A percentile compares a stretch with the other conserved stretches of the same genome.
Evolutionary conservation across 2,888 invertebrate species (phyloP).

Genomic region (Brenthis ino): DNA sequence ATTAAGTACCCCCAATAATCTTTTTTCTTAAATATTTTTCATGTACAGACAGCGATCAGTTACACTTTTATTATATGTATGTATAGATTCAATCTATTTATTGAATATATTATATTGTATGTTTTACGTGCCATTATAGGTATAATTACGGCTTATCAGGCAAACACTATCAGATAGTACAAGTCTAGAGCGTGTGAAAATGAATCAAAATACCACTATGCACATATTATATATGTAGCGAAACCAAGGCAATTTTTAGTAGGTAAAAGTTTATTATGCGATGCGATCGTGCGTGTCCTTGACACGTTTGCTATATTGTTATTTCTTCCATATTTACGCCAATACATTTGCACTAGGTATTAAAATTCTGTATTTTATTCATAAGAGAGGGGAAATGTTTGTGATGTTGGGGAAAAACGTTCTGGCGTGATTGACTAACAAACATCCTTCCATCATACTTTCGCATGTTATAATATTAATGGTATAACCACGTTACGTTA

Average conservation of each 20-base stretch:
- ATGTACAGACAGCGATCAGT: no score
- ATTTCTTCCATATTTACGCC: conserved; percentile 12
- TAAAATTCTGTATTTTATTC: background rate
- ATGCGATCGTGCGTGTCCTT: conserved; percentile 20
- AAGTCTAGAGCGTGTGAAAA: conserved; percentile 9
- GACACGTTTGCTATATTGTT: conserved; percentile 5
- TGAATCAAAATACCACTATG: background rate
- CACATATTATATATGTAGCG: background rate
- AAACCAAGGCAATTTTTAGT: conserved; percentile 10
- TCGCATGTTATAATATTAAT: no score
- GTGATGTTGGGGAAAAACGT: no score
- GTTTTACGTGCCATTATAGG: conserved; percentile 8
- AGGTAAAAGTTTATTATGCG: background rate
- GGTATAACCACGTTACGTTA: no score
- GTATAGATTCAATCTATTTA: no score
- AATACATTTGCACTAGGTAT: background rate
- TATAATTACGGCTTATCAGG: conserved; percentile 13
- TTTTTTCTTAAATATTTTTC: no score
- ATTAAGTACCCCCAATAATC: no score
- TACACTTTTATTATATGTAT: no score
- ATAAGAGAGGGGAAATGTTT: background rate
- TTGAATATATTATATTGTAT: no score
- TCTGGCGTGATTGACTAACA: no score
- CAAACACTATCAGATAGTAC: conserved; percentile 8
- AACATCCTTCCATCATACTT: no score